phyloP scores from a whole-genome alignment of 2,888 invertebrate genomes.

The Dryomyza anilis region DNA sequence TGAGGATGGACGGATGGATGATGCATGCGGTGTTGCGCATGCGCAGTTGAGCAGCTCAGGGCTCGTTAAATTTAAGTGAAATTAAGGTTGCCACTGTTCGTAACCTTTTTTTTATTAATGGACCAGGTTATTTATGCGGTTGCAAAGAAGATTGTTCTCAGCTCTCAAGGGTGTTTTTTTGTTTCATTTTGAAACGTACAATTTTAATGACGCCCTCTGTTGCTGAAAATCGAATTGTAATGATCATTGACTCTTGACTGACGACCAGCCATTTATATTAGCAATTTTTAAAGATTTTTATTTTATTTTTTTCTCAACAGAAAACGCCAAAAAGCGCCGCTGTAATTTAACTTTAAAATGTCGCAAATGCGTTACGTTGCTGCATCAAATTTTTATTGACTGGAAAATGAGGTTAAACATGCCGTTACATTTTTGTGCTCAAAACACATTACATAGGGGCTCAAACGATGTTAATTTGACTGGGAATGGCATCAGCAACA shows the following conservation, averaged over 20 bases:
- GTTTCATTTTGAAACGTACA: too few relatives aligned
- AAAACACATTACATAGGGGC: neutral
- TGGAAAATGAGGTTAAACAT: slow-evolving; percentile 11
- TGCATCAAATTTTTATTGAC: neutral
- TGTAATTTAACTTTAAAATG: too few relatives aligned
- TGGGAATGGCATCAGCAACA: neutral
- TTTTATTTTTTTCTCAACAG: too few relatives aligned
- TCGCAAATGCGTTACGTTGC: slow-evolving; percentile 8
- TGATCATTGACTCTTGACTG: too few relatives aligned
- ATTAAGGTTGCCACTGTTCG: slow-evolving; percentile 12
- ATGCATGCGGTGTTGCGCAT: slow-evolving; percentile 40
- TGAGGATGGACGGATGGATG: too few relatives aligned
- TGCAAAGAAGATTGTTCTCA: neutral
- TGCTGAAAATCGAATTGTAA: too few relatives aligned
- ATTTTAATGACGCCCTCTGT: too few relatives aligned
- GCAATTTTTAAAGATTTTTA: too few relatives aligned
- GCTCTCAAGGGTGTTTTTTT: neutral
- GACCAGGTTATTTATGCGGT: slow-evolving; percentile 4
- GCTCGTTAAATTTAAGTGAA: slow-evolving; percentile 23
- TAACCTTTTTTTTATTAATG: neutral
- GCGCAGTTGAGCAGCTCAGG: slow-evolving; percentile 43
- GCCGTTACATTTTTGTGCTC: neutral
- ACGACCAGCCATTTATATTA: too few relatives aligned
- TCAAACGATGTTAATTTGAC: neutral
- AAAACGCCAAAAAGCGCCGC: too few relatives aligned